phyloP scores from a whole-genome alignment of 2,113 vertebrate genomes.

The Xenopus tropicalis region DNA sequence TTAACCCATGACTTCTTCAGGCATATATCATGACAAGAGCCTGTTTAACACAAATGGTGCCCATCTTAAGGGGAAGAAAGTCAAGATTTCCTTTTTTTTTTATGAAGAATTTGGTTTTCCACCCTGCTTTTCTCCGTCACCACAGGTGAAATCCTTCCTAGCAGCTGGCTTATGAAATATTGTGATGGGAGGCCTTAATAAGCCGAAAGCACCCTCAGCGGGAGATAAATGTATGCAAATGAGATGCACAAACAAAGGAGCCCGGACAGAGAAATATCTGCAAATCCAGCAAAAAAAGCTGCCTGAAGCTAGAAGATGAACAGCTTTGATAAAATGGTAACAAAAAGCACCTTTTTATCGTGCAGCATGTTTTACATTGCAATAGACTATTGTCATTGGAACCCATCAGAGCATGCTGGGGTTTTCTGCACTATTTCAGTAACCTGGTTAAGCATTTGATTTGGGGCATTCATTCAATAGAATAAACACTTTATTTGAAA shows the following conservation, averaged over 20 bases:
- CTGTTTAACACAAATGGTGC: constrained; percentile 98
- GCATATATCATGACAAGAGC: constrained; percentile 97
- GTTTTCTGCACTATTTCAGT: constrained; percentile 59
- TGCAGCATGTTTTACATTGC: constrained; percentile 76
- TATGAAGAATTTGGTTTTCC: constrained; percentile 78
- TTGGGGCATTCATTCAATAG: constrained; percentile 67
- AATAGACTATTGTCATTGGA: constrained; percentile 75
- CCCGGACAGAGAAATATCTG: constrained; percentile 83
- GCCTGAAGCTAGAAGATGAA: constrained; percentile 86
- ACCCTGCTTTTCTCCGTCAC: constrained; percentile 75
- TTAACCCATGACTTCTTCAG: constrained; percentile 87
- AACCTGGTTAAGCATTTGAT: constrained; percentile 76
- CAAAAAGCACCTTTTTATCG: constrained; percentile 83
- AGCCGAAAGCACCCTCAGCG: constrained; percentile 86
- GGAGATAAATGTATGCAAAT: constrained; percentile 97
- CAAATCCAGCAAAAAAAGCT: constrained; percentile 79
- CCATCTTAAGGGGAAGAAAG: constrained; percentile 82
- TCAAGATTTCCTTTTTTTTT: constrained; percentile 80
- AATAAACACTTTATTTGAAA: constrained; percentile 49
- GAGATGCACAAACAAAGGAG: constrained; percentile 91
- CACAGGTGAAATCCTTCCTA: constrained; percentile 88
- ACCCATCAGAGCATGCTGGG: constrained; percentile 67
- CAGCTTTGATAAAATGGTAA: constrained; percentile 94
- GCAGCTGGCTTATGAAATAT: constrained; percentile 89
- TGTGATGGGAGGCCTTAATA: constrained; percentile 85